These are phyloP conservation scores for Dromaius novaehollandiae DNA, from an alignment of 2,113 vertebrate genomes.

Conservation along the genomic window DNA sequence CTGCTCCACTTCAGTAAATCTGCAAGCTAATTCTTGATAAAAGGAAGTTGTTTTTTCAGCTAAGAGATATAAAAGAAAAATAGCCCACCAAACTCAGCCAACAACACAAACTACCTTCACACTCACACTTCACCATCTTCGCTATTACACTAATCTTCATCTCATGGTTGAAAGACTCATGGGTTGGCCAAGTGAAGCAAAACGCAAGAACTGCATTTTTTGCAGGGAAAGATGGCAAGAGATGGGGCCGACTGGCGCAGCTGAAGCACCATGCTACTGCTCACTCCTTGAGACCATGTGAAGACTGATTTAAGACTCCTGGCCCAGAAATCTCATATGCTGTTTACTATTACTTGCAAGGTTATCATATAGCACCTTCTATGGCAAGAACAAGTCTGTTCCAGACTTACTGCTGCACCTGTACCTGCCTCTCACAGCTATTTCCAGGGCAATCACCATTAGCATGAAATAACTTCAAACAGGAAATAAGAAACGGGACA, in stretches of 20 bases:
- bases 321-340: fast-evolving
- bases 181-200: not conserved
- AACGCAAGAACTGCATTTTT: not conserved
- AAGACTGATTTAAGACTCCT: not conserved
- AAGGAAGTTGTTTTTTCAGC: not conserved
- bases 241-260: not conserved
- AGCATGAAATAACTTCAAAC: not conserved
- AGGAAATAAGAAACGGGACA: not conserved
- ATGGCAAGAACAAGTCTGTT: not conserved
- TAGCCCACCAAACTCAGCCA: not conserved
- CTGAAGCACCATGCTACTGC: not conserved
- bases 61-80: not conserved
- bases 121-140: not conserved
- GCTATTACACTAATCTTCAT: not conserved
- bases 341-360: not conserved
- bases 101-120: not conserved
- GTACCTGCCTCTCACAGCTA: not conserved
- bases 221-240: not conserved
- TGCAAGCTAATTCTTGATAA: not conserved
- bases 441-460: not conserved
- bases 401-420: not conserved
- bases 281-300: not conserved
- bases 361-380: not conserved
- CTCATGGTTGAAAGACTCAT: not conserved
- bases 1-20: not conserved